phyloP scores from a whole-genome alignment of 2,797 vertebrate genomes.

The Chelidonichthys spinosus region DNA sequence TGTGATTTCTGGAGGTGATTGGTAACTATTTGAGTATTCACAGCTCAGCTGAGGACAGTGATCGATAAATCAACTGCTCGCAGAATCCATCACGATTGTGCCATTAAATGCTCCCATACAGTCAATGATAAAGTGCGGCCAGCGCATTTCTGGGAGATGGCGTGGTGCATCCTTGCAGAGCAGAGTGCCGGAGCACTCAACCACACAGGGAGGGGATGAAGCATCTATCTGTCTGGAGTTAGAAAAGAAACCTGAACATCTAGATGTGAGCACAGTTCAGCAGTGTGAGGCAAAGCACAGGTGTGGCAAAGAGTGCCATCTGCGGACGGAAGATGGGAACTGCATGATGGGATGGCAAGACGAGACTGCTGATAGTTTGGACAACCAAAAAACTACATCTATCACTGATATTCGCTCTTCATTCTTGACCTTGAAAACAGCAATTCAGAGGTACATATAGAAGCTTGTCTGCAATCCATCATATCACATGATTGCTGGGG shows the following conservation, averaged over 20 bases:
- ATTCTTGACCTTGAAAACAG: background rate
- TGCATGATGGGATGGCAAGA: conserved; percentile 25
- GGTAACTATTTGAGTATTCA: conserved; percentile 79
- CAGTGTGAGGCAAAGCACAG: conserved; percentile 53
- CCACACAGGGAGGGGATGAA: conserved; percentile 41
- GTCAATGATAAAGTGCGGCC: conserved; percentile 74
- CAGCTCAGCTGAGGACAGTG: conserved; percentile 69
- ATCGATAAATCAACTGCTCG: conserved; percentile 76
- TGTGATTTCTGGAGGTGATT: conserved; percentile 70
- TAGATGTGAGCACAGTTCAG: conserved; percentile 63
- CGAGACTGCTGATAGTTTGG: background rate
- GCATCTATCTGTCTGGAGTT: conserved; percentile 44
- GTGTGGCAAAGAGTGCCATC: conserved; percentile 76
- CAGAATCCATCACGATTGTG: conserved; percentile 78
- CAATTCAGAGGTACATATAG: background rate
- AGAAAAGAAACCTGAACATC: conserved; percentile 61
- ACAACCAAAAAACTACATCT: background rate
- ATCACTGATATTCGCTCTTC: background rate
- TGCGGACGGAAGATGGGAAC: conserved; percentile 50
- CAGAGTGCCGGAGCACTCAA: conserved; percentile 22
- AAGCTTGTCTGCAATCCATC: background rate
- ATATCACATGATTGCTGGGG: background rate
- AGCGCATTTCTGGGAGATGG: conserved; percentile 46
- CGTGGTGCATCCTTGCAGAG: conserved; percentile 55
- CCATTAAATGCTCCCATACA: conserved; percentile 75